Evolutionary conservation across 2,113 vertebrate genomes (phyloP).

Genomic region (Xenopus laevis): DNA sequence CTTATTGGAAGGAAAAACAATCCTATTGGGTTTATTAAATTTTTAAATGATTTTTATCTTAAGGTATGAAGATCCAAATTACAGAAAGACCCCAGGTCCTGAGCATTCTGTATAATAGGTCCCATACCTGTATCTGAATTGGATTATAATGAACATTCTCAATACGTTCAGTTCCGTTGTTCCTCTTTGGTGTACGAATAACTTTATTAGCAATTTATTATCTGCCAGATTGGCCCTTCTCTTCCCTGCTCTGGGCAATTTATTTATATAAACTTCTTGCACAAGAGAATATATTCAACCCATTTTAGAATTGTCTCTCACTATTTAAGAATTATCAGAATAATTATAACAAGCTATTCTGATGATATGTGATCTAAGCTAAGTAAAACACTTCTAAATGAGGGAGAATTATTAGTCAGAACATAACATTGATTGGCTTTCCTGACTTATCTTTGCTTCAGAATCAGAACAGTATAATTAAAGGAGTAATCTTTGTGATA

Average conservation of each 20-base stretch:
- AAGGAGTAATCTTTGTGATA: constrained; percentile 40
- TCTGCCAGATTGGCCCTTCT: not conserved
- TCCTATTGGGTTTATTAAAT: too few relatives aligned
- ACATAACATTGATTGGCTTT: constrained; percentile 34
- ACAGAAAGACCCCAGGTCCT: too few relatives aligned
- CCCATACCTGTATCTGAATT: too few relatives aligned
- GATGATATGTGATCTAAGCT: constrained; percentile 36
- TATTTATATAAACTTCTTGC: constrained; percentile 1
- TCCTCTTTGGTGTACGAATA: too few relatives aligned
- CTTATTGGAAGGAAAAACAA: too few relatives aligned
- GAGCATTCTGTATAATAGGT: too few relatives aligned
- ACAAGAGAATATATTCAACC: constrained; percentile 10
- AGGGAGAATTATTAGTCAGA: constrained; percentile 26
- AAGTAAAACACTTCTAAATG: constrained; percentile 37
- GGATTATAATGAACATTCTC: too few relatives aligned
- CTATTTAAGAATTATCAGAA: constrained; percentile 32
- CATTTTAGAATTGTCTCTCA: not conserved
- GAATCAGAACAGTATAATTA: constrained; percentile 35
- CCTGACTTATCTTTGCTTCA: constrained; percentile 26
- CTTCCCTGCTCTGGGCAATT: not conserved
- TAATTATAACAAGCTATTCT: constrained; percentile 33
- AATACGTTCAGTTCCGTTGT: too few relatives aligned
- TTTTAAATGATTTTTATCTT: too few relatives aligned
- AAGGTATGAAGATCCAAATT: too few relatives aligned
- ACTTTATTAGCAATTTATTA: not conserved